Base-by-base conservation (phyloP, 2,113 vertebrate species). In the Vimba vimba region DNA sequence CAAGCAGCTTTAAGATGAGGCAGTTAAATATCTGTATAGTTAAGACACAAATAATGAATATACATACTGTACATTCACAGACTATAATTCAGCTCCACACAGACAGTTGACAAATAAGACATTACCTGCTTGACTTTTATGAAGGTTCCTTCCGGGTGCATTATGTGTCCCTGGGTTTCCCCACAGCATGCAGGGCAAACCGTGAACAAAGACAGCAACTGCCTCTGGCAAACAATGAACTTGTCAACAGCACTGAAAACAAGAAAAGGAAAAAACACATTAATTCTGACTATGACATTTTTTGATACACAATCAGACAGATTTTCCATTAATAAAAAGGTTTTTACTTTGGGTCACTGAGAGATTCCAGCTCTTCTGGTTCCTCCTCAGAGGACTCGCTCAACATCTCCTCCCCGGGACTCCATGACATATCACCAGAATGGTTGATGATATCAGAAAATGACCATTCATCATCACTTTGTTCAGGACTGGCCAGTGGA, bases 221-320 rank as follows among this genome's bases (percentile, higher is more conserved):
- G 33, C 33, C 33, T 36, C 36, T 6, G 77, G 47, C 43, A 77
- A 25, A 52, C 75, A 47, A 77, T 77, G 39, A 77, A 77, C 43
- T 77, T 50, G 43, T 77, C 45, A 78, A 39, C 75, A 78, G 47
- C 43, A 78, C 75, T 78, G 75, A 25, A 78, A 55, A 55, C 52
- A 55, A 55, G 52, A 55, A 55, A 55, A 55, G 52, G 52, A 52
- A 55, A 55, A 55, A 4, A 55, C 52, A 39, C 36, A 55, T 55
- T 17, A 21, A 55, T 55, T 55, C 52, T 55, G 52, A 55, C 12
- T 50, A 77, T 45, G 47, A 78, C 45, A 52, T 25, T 27, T 27
- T 52, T 50, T 78, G 75, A 78, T 78, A 62, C 59, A 62, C 59
- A 62, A 62, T 25, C 59, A 62, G 59, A 39, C 1, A 62, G n/a